phyloP scores from a whole-genome alignment of 2,113 vertebrate species.

The Tyrannus savana region DNA sequence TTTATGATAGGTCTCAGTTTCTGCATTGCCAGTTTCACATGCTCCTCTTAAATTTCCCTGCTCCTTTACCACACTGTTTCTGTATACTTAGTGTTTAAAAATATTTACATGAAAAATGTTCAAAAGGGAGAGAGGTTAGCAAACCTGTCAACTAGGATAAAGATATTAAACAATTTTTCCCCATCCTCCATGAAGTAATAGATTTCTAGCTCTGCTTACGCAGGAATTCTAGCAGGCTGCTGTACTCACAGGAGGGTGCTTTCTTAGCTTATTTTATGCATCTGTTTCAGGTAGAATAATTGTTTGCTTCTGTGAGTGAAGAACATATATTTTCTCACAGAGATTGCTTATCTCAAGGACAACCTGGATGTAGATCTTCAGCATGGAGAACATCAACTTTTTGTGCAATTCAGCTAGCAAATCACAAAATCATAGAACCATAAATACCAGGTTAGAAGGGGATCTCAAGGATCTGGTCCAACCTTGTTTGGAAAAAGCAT shows the following conservation, averaged over 20 bases:
- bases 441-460: background rate
- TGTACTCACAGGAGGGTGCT: background rate
- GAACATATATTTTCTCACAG: background rate
- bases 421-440: background rate
- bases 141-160: slow-evolving; percentile 6
- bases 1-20: background rate
- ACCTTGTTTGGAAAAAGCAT: background rate
- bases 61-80: background rate
- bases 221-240: background rate
- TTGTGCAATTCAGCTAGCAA: background rate
- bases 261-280: background rate
- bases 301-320: background rate
- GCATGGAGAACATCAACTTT: background rate
- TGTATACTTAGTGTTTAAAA: background rate
- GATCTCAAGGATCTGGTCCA: background rate
- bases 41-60: background rate
- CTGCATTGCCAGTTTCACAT: rapidly evolving
- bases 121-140: background rate
- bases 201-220: background rate
- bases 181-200: background rate
- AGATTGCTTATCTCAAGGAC: background rate
- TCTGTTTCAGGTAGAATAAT: background rate
- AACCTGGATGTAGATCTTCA: background rate
- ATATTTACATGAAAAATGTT: background rate
- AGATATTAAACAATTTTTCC: background rate